phyloP scores from a whole-genome alignment of 2,113 vertebrate genomes.

The Monopterus albus region DNA sequence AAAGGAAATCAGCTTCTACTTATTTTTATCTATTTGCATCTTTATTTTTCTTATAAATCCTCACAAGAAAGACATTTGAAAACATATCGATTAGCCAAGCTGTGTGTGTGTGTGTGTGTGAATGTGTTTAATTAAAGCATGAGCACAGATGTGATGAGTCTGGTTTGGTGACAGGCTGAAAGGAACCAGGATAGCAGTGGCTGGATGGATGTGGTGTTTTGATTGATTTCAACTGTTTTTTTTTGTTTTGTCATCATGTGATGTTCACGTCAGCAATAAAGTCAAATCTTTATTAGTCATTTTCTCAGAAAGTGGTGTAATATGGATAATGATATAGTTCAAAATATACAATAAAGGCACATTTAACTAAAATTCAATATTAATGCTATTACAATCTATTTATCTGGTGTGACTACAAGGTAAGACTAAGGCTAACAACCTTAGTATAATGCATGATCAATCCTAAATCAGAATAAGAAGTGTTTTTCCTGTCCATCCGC shows the following conservation, averaged over 20 bases:
- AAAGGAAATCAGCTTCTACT: constrained; percentile 22
- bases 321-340: too few relatives aligned
- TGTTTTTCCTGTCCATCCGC: neutral
- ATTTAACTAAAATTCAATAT: neutral
- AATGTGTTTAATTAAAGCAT: constrained; percentile 1
- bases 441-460: too few relatives aligned
- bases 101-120: neutral
- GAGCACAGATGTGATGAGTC: constrained; percentile 32
- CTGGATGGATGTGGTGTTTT: constrained; percentile 16
- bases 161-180: constrained; percentile 43
- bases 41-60: constrained; percentile 10
- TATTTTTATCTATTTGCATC: constrained; percentile 26
- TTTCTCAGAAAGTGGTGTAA: neutral
- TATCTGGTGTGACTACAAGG: neutral
- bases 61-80: neutral
- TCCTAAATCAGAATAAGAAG: too few relatives aligned
- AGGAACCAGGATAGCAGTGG: constrained; percentile 40
- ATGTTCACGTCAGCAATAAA: neutral
- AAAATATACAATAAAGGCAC: too few relatives aligned
- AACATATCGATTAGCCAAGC: constrained; percentile 8
- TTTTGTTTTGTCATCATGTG: neutral
- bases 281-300: neutral
- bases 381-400: neutral
- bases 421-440: too few relatives aligned
- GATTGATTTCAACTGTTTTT: neutral